These are phyloP conservation scores for Centropristis striata DNA, from an alignment of 2,113 vertebrate genomes.

Conservation along the genomic window DNA sequence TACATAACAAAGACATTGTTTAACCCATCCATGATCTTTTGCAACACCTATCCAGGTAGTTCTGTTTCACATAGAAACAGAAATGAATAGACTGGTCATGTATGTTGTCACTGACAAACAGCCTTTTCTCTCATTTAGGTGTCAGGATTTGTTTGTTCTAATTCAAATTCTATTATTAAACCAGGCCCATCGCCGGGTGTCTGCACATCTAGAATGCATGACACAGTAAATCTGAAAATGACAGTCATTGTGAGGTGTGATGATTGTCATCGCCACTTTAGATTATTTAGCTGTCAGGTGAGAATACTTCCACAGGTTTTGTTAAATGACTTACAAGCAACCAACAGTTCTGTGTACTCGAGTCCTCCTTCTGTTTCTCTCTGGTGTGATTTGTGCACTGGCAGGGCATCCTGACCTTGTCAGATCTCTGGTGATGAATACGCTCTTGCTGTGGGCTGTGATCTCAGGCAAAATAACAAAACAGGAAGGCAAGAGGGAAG, in stretches of 20 bases:
- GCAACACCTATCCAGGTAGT: too few species aligned
- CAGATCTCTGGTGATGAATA: conserved; percentile 14
- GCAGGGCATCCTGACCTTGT: conserved; percentile 2
- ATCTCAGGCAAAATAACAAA: conserved; percentile 31
- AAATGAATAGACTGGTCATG: too few species aligned
- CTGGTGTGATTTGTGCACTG: neutral
- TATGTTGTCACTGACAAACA: too few species aligned
- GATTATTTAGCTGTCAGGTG: neutral
- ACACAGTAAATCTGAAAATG: conserved; percentile 9
- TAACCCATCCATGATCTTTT: too few species aligned
- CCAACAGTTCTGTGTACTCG: neutral
- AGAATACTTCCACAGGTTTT: neutral
- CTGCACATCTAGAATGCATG: conserved; percentile 2
- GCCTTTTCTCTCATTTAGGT: neutral
- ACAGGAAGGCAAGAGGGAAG: conserved; percentile 2
- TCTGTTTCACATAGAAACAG: too few species aligned
- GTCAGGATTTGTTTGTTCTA: too few species aligned
- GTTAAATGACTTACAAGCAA: neutral
- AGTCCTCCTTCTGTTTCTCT: neutral
- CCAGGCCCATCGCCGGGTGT: neutral
- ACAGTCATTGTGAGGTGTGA: neutral
- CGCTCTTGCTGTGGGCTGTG: conserved; percentile 2
- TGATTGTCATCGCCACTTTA: neutral
- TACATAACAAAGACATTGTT: too few species aligned
- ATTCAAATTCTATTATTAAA: neutral